Evolutionary conservation across 2,797 vertebrate genomes (phyloP), one percentile per base, ranked within the genome.

Genomic region (Chromis chromis): DNA sequence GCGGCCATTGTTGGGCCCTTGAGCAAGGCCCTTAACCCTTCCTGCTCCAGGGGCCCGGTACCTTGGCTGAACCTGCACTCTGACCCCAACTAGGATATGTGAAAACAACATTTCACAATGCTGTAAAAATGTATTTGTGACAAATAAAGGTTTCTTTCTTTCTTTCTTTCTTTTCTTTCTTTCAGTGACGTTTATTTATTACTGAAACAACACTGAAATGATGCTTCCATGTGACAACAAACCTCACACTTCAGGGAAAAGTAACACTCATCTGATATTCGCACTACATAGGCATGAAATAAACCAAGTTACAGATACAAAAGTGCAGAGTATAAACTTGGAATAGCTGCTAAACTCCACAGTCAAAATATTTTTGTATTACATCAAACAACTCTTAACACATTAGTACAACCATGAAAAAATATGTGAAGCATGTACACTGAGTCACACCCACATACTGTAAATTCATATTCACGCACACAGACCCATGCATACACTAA

Each of bases 151-250:
- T n/a, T n/a, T n/a, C n/a, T n/a, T n/a, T n/a, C n/a, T n/a, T n/a
- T n/a, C n/a, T n/a, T n/a, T n/a, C n/a, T n/a, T n/a, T n/a, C n/a
- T n/a, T n/a, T n/a, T n/a, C n/a, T n/a, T n/a, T n/a, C n/a, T n/a
- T n/a, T n/a, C n/a, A 6, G 22, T 71, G 40, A 31, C 31, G 8
- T 48, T 59, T 70, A 24, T 52, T 71, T 71, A 61, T 40, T 67
- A 74, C 5, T 3, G 1, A 62, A 70, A 63, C 3, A 63, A 33
- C 42, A 60, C 8, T 25, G 53, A 31, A 40, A 42, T 53, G 4
- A 57, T 28, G 6, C 55, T 56, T 49, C 2, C 13, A 19, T 53
- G 40, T 31, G 22, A 19, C 28, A 28, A 17, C 4, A 13, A 46
- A 27, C 4, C 56, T 73, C 49, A 22, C 28, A 64, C 65, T 52